Conservation (phyloP, 2,797 vertebrate genomes). For the Gorsachius magnificus region DNA sequence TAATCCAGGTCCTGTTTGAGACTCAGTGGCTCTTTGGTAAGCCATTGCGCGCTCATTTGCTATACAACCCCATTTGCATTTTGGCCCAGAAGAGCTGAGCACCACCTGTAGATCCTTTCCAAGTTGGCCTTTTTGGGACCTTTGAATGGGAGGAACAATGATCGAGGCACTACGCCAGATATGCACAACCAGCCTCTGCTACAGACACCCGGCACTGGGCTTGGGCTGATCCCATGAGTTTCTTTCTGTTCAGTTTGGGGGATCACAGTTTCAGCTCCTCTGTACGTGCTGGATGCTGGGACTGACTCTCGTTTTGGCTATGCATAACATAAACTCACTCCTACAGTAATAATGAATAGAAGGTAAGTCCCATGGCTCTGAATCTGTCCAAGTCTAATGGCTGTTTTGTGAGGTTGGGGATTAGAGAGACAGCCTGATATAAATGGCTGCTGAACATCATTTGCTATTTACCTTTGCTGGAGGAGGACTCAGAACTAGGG, state of each 20-base stretch:
- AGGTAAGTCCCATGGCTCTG: not conserved
- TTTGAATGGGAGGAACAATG: not conserved
- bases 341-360: not conserved
- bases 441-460: not conserved
- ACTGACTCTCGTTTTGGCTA: not conserved
- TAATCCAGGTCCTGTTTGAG: not conserved
- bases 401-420: not conserved
- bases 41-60: accelerated
- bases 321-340: not conserved
- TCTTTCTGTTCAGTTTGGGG: not conserved
- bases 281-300: not conserved
- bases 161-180: accelerated
- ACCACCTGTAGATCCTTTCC: not conserved
- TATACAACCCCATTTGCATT: not conserved
- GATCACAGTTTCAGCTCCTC: not conserved
- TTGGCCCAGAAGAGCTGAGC: not conserved
- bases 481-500: not conserved
- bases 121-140: not conserved
- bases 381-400: not conserved
- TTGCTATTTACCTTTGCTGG: not conserved
- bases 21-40: not conserved
- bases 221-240: not conserved
- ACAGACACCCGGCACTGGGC: not conserved
- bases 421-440: not conserved
- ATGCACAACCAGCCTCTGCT: not conserved